phyloP scores from a whole-genome alignment of 2,797 vertebrate genomes.

The Tympanoctomys barrerae region DNA sequence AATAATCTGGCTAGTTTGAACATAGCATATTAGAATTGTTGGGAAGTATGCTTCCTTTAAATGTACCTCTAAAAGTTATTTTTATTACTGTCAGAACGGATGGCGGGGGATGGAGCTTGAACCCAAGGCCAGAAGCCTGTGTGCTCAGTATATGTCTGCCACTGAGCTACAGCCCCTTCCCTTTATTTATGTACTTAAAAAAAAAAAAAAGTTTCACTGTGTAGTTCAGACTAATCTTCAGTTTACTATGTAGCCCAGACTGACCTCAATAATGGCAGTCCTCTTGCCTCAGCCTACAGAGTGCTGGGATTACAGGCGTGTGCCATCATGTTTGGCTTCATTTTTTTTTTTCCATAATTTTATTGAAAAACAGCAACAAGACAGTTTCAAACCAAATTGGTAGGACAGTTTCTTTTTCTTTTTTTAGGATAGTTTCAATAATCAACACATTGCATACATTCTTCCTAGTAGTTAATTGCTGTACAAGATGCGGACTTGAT shows the following conservation, averaged over 20 bases:
- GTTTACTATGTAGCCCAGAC: not conserved
- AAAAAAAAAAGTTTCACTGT: not conserved
- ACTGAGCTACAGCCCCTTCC: not conserved
- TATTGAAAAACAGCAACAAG: too few species aligned
- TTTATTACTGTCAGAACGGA: not conserved
- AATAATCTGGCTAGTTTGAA: constrained; percentile 28
- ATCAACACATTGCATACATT: too few species aligned
- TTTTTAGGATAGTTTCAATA: too few species aligned
- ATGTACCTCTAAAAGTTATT: constrained; percentile 27
- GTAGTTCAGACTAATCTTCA: not conserved
- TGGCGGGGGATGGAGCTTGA: not conserved
- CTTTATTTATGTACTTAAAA: too few species aligned
- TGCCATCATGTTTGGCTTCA: not conserved
- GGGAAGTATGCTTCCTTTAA: not conserved
- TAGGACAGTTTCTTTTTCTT: too few species aligned
- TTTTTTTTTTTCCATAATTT: too few species aligned
- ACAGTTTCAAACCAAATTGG: too few species aligned
- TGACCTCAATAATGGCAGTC: not conserved
- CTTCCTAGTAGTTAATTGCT: too few species aligned
- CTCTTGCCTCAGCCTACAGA: not conserved
- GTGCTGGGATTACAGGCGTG: not conserved
- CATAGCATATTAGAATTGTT: not conserved
- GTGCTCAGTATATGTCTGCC: not conserved
- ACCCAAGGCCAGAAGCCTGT: not conserved
- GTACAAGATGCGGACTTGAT: too few species aligned